phyloP scores from a whole-genome alignment of 2,113 vertebrate species.

The Agapornis roseicollis region DNA sequence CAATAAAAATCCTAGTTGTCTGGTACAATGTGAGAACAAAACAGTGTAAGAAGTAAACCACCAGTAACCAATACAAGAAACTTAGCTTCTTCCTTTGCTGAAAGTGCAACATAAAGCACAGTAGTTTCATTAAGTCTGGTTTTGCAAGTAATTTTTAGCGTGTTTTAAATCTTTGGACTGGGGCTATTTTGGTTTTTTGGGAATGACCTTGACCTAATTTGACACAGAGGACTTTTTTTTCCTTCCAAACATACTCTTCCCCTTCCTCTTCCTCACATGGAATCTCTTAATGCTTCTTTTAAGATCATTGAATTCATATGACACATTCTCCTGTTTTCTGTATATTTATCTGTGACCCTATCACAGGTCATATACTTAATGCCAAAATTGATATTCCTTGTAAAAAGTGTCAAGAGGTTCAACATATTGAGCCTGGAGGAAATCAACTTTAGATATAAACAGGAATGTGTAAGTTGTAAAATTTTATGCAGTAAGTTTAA shows the following conservation, averaged over 20 bases:
- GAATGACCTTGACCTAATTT: not conserved
- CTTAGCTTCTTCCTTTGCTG: not conserved
- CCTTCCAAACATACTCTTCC: not conserved
- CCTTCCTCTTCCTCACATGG: not conserved
- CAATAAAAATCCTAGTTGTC: not conserved
- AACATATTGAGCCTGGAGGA: not conserved
- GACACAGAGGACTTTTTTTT: not conserved
- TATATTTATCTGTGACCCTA: not conserved
- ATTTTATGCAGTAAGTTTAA: constrained; percentile 17
- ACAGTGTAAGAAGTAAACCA: not conserved
- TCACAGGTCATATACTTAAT: not conserved
- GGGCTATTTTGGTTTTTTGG: not conserved
- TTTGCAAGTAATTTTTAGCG: not conserved
- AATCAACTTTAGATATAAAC: constrained; percentile 27
- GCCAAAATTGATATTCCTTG: not conserved
- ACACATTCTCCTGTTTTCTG: not conserved
- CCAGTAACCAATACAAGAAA: not conserved
- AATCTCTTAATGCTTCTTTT: not conserved
- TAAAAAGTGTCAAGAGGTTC: constrained; percentile 13
- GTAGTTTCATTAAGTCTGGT: not conserved
- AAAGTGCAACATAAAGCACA: not conserved
- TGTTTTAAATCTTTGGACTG: not conserved
- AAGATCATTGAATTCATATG: not conserved
- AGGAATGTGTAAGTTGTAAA: constrained; percentile 25
- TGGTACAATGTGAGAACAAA: not conserved